Evolutionary conservation across 2,113 vertebrate species (phyloP).

Genomic region (Mormyrus iriodes): DNA sequence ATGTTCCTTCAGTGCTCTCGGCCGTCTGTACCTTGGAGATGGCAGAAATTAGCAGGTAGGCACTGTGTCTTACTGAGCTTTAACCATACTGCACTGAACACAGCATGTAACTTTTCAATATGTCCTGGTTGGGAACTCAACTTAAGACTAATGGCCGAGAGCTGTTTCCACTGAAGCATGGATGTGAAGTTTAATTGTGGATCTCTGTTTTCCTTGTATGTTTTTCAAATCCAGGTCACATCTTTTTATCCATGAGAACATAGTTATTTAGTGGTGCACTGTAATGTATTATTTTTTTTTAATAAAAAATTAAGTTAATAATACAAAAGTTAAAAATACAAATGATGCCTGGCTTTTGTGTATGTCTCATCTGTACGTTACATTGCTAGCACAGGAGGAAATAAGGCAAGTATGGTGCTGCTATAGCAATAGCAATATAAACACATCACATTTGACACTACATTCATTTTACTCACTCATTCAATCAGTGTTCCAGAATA

Average conservation of each 20-base stretch:
- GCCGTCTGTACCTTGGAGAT: neutral
- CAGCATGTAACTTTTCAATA: neutral
- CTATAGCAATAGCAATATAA: neutral
- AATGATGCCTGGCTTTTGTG: neutral
- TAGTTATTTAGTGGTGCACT: neutral
- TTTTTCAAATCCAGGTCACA: neutral
- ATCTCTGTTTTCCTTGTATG: neutral
- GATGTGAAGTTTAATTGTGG: neutral
- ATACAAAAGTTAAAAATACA: neutral
- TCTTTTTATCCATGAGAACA: neutral
- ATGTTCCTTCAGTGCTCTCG: neutral
- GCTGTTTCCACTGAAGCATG: neutral
- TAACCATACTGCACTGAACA: neutral
- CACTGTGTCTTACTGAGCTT: neutral
- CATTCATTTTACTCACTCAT: neutral
- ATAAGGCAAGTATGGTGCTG: neutral
- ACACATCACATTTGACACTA: neutral
- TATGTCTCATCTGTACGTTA: neutral
- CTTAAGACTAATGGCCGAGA: neutral
- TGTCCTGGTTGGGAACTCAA: neutral
- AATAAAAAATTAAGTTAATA: neutral
- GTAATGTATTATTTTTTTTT: neutral
- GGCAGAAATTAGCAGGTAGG: neutral
- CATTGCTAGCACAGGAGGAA: neutral
- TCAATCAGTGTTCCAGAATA: neutral